phyloP scores from a whole-genome alignment of 1,140 invertebrate species.

The Plectrocnemia conspersa region DNA sequence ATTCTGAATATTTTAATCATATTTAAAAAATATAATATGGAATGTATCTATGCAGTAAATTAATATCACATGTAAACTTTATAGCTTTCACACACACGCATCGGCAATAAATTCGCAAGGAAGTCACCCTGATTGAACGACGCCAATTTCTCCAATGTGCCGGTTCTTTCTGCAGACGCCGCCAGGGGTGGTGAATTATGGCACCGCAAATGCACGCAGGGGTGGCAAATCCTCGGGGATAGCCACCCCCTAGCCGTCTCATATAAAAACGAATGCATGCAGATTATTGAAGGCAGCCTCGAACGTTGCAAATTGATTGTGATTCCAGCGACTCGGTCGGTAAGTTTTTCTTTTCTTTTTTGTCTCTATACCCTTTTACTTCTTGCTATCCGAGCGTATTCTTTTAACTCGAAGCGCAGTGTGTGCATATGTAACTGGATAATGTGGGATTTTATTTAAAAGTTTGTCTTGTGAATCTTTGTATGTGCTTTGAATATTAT shows the following conservation, averaged over 20 bases:
- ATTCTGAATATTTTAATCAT: background rate
- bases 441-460: no score
- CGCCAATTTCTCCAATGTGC: background rate
- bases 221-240: constrained; percentile 6
- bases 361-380: no score
- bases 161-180: background rate
- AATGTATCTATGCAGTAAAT: background rate
- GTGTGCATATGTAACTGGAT: no score
- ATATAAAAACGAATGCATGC: constrained; percentile 18
- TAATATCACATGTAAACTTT: background rate
- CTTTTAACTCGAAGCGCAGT: no score
- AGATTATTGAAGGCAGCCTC: constrained; percentile 20
- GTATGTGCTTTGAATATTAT: no score
- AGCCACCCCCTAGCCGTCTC: background rate
- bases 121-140: background rate
- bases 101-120: background rate
- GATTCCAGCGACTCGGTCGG: constrained; percentile 14
- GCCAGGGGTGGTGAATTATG: constrained; percentile 3
- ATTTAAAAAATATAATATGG: background rate
- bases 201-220: constrained; percentile 13
- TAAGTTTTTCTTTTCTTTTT: constrained; percentile 2
- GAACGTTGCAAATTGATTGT: constrained; percentile 25
- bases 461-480: no score
- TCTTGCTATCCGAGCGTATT: no score
- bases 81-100: background rate